Percentiles rank a stretch among this genome's conserved stretches.
phyloP scores from a whole-genome alignment of 1,140 invertebrate genomes.

The Eubasilissa regina region DNA sequence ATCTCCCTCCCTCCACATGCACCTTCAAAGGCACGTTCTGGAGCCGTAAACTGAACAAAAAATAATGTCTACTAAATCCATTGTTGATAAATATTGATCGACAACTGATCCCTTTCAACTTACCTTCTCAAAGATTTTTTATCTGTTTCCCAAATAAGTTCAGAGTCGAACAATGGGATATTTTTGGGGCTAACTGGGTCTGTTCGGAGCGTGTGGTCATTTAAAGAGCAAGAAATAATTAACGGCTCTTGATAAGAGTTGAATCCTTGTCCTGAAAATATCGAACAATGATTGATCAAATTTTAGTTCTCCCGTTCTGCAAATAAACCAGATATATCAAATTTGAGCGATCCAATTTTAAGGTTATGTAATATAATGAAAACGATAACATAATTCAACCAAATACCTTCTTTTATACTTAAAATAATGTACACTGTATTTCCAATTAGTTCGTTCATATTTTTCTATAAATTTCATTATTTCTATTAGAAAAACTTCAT shows the following conservation, averaged over 20 bases:
- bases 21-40: conserved; percentile 56
- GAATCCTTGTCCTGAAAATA: conserved; percentile 55
- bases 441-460: conserved; percentile 45
- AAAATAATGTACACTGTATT: conserved; percentile 46
- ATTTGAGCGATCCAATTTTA: neutral
- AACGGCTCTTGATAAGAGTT: conserved; percentile 46
- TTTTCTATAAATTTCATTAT: conserved; percentile 23
- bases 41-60: conserved; percentile 47
- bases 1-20: conserved; percentile 31
- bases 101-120: neutral
- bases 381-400: neutral
- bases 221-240: conserved; percentile 49
- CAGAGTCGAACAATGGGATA: conserved; percentile 53
- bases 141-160: conserved; percentile 61
- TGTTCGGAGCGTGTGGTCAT: conserved; percentile 55
- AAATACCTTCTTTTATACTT: conserved; percentile 53
- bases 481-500: neutral
- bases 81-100: neutral
- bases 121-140: conserved; percentile 58
- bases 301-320: neutral
- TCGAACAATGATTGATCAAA: neutral
- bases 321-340: neutral
- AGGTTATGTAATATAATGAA: conserved; percentile 1
- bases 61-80: neutral
- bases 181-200: conserved; percentile 49